Conservation (phyloP, 1,140 invertebrate genomes). For the Drosophila takahashii region DNA sequence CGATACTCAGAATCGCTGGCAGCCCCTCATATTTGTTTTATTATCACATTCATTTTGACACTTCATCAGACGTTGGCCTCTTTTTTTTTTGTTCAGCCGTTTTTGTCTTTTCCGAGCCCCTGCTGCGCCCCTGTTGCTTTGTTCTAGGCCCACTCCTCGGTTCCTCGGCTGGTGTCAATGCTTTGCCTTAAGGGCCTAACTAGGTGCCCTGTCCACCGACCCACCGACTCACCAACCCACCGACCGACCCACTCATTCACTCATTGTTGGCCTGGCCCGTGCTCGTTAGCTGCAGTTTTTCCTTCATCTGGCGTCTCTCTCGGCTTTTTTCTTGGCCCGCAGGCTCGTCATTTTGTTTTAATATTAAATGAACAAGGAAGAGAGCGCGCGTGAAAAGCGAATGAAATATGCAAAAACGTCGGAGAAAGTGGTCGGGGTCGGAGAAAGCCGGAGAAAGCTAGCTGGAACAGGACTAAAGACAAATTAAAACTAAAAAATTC, state of each 20-base stretch:
- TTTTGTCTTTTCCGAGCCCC: slow-evolving; percentile 38
- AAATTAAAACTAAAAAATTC: slow-evolving; percentile 79
- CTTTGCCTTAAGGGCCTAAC: slow-evolving; percentile 78
- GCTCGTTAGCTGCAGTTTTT: slow-evolving; percentile 74
- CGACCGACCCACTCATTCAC: slow-evolving; percentile 49
- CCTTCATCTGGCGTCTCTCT: slow-evolving; percentile 25
- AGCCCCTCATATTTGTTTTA: slow-evolving; percentile 67
- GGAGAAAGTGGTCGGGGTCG: slow-evolving; percentile 10
- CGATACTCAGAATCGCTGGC: slow-evolving; percentile 28
- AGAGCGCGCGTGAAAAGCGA: slow-evolving; percentile 61
- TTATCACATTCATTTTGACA: slow-evolving; percentile 83
- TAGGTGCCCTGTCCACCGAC: slow-evolving; percentile 31
- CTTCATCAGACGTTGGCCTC: slow-evolving; percentile 80
- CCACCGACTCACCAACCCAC: neutral
- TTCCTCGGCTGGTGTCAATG: slow-evolving; percentile 66
- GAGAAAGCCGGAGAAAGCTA: slow-evolving; percentile 7
- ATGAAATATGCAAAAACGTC: slow-evolving; percentile 72
- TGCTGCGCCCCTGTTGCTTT: slow-evolving; percentile 66
- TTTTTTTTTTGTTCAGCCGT: slow-evolving; percentile 26
- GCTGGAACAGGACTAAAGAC: slow-evolving; percentile 55
- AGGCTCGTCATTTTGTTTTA: slow-evolving; percentile 79
- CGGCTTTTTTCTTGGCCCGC: slow-evolving; percentile 48
- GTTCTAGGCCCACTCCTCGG: slow-evolving; percentile 22
- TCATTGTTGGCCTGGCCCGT: slow-evolving; percentile 64
- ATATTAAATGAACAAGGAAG: slow-evolving; percentile 78